Conservation (phyloP, 2,888 invertebrate species). For the Leucophenga maculata region DNA sequence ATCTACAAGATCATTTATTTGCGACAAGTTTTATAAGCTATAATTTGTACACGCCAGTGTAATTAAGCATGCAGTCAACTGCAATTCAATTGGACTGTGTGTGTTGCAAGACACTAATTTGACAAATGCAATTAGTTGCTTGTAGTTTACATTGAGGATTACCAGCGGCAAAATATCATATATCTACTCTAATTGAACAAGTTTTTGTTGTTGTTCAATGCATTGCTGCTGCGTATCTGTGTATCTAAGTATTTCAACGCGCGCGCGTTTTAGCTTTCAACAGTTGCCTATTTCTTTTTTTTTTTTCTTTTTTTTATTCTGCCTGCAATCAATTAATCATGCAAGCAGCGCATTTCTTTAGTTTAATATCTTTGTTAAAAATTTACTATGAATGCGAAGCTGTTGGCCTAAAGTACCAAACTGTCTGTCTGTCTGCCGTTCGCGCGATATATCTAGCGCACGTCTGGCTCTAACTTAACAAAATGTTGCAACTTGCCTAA, state of each 20-base stretch:
- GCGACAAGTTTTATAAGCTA: constrained; percentile 47
- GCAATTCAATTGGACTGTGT: not conserved
- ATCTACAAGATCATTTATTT: constrained; percentile 67
- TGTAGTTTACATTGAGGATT: constrained; percentile 14
- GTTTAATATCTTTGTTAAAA: constrained; percentile 24
- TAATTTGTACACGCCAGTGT: constrained; percentile 51
- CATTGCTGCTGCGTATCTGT: not conserved
- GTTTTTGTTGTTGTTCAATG: not conserved
- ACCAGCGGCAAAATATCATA: not conserved
- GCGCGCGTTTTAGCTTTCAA: constrained; percentile 4
- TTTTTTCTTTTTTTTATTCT: not conserved
- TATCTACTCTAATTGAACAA: not conserved
- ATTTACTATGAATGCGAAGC: no score
- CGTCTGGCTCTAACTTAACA: constrained; percentile 18
- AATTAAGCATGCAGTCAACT: constrained; percentile 10
- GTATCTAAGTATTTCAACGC: not conserved
- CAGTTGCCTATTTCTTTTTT: not conserved
- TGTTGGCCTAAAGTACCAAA: no score
- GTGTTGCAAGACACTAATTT: constrained; percentile 1
- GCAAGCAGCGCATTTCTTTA: constrained; percentile 10
- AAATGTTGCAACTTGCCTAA: constrained; percentile 16
- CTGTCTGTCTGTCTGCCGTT: not conserved
- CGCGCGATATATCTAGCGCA: constrained; percentile 49
- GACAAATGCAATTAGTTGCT: constrained; percentile 6
- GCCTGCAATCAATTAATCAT: constrained; percentile 19